Percentiles rank a stretch among this genome's conserved stretches.
Conservation (phyloP, 2,113 vertebrate genomes). For the Xiphophorus couchianus region DNA sequence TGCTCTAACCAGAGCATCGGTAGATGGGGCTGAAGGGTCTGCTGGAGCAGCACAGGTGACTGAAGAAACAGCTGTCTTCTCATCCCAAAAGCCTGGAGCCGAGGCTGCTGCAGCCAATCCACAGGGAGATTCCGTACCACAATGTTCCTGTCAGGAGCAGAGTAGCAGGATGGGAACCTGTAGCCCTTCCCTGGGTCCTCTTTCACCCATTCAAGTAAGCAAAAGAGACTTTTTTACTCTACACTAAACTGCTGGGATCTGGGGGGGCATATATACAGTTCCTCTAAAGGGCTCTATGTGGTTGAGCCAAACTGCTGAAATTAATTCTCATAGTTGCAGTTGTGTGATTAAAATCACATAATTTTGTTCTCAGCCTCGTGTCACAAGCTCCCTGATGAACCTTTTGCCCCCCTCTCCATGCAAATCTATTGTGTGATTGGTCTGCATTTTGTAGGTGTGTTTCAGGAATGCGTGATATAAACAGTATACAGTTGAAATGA, state of each 20-base stretch:
- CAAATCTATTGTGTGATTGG: no score
- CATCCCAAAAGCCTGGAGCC: slow-evolving; percentile 15
- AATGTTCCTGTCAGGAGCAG: slow-evolving; percentile 55
- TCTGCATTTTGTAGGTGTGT: no score
- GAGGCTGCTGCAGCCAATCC: slow-evolving; percentile 1
- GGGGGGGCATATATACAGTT: not conserved
- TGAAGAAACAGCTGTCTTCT: slow-evolving; percentile 35
- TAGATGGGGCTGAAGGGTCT: not conserved
- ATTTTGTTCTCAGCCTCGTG: no score
- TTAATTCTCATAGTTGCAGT: no score
- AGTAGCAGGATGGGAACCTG: slow-evolving; percentile 53
- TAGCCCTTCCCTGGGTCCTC: slow-evolving; percentile 71
- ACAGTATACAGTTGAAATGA: no score
- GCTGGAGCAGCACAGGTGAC: rapidly evolving
- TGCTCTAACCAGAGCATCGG: slow-evolving; percentile 14
- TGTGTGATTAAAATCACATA: no score
- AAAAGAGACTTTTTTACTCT: not conserved
- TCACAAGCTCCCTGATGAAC: no score
- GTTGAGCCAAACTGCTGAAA: no score
- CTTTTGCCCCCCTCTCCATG: no score
- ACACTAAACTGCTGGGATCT: not conserved
- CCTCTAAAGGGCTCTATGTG: not conserved
- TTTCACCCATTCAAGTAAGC: slow-evolving; percentile 73
- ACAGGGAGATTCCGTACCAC: slow-evolving; percentile 9
- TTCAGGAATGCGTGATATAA: no score